Evolutionary conservation across 2,113 vertebrate genomes (phyloP).

Genomic region (Solenodon paradoxus): DNA sequence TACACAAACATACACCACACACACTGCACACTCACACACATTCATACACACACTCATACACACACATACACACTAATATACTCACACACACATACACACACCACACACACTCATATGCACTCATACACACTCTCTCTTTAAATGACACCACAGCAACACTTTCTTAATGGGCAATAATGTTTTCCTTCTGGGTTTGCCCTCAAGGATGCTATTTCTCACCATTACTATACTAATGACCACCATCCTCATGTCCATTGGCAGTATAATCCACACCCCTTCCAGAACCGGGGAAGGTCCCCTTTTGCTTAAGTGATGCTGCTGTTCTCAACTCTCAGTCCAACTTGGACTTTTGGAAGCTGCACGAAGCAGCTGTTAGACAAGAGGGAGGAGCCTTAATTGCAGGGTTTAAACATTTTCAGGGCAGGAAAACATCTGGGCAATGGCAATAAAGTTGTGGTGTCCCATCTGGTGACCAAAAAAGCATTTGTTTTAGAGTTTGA

Average conservation of each 20-base stretch:
- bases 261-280: rapidly evolving
- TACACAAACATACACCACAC: no score
- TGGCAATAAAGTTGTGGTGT: not conserved
- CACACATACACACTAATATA: not conserved
- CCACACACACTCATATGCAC: no score
- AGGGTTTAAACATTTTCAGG: not conserved
- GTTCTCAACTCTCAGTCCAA: not conserved
- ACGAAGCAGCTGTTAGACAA: constrained; percentile 18
- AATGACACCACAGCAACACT: not conserved
- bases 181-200: not conserved
- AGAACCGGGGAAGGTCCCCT: not conserved
- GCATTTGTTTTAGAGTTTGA: not conserved
- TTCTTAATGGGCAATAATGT: not conserved
- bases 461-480: not conserved
- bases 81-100: not conserved
- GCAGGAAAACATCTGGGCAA: constrained; percentile 15
- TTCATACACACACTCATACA: not conserved
- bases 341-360: not conserved
- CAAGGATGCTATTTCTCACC: not conserved
- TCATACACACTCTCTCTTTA: no score
- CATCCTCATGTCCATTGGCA: not conserved
- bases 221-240: not conserved
- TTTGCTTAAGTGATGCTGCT: not conserved
- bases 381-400: not conserved
- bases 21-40: no score